A percentile compares a stretch with the other conserved stretches of the same genome.
Evolutionary conservation across 2,113 vertebrate species (phyloP).

Genomic region (Gymnorhina tibicen): DNA sequence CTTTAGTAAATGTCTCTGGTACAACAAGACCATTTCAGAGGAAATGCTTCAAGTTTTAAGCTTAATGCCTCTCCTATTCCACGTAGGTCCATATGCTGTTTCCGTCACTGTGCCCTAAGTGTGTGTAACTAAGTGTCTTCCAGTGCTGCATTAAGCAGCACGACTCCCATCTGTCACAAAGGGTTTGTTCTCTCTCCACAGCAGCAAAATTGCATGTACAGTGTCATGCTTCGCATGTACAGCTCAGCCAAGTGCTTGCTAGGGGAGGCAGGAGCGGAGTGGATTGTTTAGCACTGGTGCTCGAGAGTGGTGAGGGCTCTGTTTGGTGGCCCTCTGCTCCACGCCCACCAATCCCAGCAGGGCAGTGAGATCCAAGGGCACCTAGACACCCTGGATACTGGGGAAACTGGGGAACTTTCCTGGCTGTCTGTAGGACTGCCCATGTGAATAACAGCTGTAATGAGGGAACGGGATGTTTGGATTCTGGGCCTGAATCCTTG

Average conservation of each 20-base stretch:
- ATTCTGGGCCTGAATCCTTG: background rate
- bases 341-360: fast-evolving
- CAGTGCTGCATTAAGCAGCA: background rate
- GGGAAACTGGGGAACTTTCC: background rate
- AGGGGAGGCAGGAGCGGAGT: background rate
- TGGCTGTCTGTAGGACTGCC: background rate
- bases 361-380: background rate
- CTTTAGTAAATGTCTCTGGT: background rate
- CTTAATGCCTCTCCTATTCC: background rate
- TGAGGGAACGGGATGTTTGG: background rate
- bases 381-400: background rate
- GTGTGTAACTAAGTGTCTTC: background rate
- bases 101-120: background rate
- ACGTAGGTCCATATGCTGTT: background rate
- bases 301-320: background rate
- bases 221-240: background rate
- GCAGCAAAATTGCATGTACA: background rate
- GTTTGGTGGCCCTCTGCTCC: background rate
- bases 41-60: background rate
- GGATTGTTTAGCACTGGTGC: background rate
- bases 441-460: background rate
- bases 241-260: background rate
- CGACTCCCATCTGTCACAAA: background rate
- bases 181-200: background rate
- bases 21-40: background rate